Base-by-base conservation (phyloP, 2,113 vertebrate genomes). In the Phylloscopus trochiloides region DNA sequence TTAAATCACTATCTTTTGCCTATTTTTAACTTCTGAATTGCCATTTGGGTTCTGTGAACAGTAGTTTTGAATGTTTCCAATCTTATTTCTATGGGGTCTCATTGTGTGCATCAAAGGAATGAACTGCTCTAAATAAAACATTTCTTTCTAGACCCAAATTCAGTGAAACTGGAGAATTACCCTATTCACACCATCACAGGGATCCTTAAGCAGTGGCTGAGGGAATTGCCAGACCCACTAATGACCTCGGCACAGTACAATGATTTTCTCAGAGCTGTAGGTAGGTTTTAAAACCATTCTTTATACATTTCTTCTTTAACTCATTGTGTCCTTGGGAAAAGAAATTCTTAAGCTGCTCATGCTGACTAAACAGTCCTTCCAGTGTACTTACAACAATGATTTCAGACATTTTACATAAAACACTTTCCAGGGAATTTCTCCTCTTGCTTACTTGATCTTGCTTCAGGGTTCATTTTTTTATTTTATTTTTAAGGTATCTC, bases 161-260 rank as follows among this genome's bases (percentile, higher is more conserved):
- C 96, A 0, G 99, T 99, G 65, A 98, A 97, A 87, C 98, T 99
- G 48, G 99, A 99, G 76, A 98, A 98, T 86, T 99, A 99, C 90
- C 99, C 99, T 86, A 99, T 99, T 93, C 99, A 99, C 71, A 99
- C 99, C 4, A 98, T 99, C 82, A 99, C 99, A 0, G 99, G 99
- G 5, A 98, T 99, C 94, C 98, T 99, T 17, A 99, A 99, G 91
- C 99, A 99, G 91, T 99, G 99, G 99, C 94, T 99, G 10, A 97
- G 99, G 55, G 99, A 99, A 79, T 94, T 99, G 29, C 99, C 99
- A 0, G 99, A 99, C 58, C 99, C 99, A 1, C 98, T 99, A 11
- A 99, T 99, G 99, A 99, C 99, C 14, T 99, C 99, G 13, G 98
- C 97, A 0, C 98, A 99, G 96, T 99, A 99, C 82, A 98, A 91